Base-by-base conservation (phyloP, 2,797 vertebrate genomes). In the Periparus ater region DNA sequence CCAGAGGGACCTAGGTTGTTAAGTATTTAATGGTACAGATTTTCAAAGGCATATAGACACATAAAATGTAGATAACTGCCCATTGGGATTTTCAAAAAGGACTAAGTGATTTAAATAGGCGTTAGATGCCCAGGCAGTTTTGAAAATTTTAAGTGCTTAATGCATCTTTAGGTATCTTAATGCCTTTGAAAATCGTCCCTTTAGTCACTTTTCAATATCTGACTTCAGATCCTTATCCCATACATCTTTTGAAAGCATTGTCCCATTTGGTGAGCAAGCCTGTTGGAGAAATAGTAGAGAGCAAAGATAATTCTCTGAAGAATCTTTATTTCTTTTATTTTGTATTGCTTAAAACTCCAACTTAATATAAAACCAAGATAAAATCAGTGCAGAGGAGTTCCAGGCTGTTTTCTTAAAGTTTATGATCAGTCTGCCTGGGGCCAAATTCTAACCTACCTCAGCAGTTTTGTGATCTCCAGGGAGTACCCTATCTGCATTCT, bases 61-160 rank as follows among this genome's bases (percentile, higher is more conserved):
- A 92, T 96, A 93, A 96, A 95, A 86, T 42, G 83, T 68, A 73
- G 93, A 60, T 95, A 87, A 90, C 88, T 94, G 83, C 77, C 96
- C 95, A 53, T 1, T 70, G 94, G 93, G 95, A 94, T 73, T 88
- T 96, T 91, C 61, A 68, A 23, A 88, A 88, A 72, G 86, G 89
- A 58, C 91, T 96, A 88, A 97, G 92, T 97, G 93, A 96, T 96
- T 95, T 80, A 85, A 96, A 93, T 48, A 95, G 87, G 92, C 0
- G 61, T 88, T 92, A 83, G 93, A 85, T 95, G 88, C 88, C 77
- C 86, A 82, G 74, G 55, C 72, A 75, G 36, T 92, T 93, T 54
- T 36, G 76, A 91, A 89, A 96, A 88, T 95, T 88, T 48, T 79
- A 90, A 91, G 85, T 94, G 83, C 92, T 95, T 96, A 96, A 96